Conservation (phyloP, 2,888 invertebrate species). For the Ophion ventricosus region DNA sequence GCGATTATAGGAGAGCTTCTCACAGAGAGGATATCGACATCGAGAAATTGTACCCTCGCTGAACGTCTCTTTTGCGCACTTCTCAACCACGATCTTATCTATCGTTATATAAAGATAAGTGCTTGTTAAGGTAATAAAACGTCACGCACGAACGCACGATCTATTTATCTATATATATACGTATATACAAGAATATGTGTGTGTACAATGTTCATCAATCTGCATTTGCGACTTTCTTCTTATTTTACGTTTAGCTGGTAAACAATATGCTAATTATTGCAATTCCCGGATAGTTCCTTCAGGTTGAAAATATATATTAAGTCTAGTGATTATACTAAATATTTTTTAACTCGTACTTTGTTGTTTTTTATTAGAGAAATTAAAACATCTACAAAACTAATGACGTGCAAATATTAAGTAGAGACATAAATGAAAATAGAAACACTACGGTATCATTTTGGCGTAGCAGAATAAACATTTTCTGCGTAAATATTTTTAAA, state of each 20-base stretch:
- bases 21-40: conserved; percentile 48
- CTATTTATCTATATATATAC: conserved; percentile 14
- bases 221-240: conserved; percentile 47
- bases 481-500: too few relatives aligned
- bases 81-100: conserved; percentile 66
- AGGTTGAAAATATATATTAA: not conserved
- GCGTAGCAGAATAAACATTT: too few relatives aligned
- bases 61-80: conserved; percentile 56
- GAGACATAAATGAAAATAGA: too few relatives aligned
- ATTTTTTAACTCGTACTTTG: too few relatives aligned
- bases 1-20: conserved; percentile 52
- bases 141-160: conserved; percentile 56
- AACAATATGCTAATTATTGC: conserved; percentile 59
- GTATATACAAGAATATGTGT: conserved; percentile 20
- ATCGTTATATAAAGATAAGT: conserved; percentile 64
- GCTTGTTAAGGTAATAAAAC: conserved; percentile 67
- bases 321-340: too few relatives aligned
- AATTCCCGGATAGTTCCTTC: conserved; percentile 3
- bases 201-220: conserved; percentile 47
- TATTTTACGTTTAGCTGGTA: conserved; percentile 41
- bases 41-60: conserved; percentile 58
- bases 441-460: too few relatives aligned
- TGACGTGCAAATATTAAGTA: too few relatives aligned
- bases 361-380: too few relatives aligned
- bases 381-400: too few relatives aligned